Evolutionary conservation across 2,113 vertebrate genomes (phyloP), one percentile per base, ranked within the genome.

Genomic region (Platycercus adscitus): DNA sequence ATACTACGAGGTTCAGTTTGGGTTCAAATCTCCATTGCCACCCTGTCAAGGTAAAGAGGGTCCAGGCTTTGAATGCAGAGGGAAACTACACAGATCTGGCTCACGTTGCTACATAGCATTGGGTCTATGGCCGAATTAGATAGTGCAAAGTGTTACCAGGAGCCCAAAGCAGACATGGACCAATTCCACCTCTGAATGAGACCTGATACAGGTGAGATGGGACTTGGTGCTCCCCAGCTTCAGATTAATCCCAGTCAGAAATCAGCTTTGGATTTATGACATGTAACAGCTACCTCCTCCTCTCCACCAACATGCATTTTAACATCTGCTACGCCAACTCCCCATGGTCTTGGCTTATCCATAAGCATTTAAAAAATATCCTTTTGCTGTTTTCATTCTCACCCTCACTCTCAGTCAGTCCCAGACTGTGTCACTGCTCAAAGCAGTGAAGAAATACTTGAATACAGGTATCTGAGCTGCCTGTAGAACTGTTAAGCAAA

Each of bases 161-260:
- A 66, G 58, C 28, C 61, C 65, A 89, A 43, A 71, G 25, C 49
- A 73, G 58, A 37, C 21, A 25, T 5, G 35, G 31, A 25, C 33
- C 10, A 9, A 23, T 75, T 35, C 31, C n/a, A 49, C 25, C 52
- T 50, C 35, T 9, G 1, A 68, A 84, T 11, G 21, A 89, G 69
- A 35, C n/a, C 33, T 0, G 0, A 3, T 5, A 29, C 0, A 7
- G 46, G 11, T 12, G 55, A 77, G 88, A 11, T 29, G 26, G 41
- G 73, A 65, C 24, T 6, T 29, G 37, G 3, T 53, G 31, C n/a
- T 73, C 37, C 41, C 17, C 61, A 81, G 41, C 12, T 70, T 63
- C 70, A 49, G 50, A 4, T 23, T 39, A 63, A n/a, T 19, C 84
- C 50, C 65, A 31, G 41, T 29, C 66, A 66, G 55, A 81, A 87